These are phyloP conservation scores for Sceloporus undulatus DNA, from an alignment of 2,113 vertebrate genomes.

Conservation along the genomic window DNA sequence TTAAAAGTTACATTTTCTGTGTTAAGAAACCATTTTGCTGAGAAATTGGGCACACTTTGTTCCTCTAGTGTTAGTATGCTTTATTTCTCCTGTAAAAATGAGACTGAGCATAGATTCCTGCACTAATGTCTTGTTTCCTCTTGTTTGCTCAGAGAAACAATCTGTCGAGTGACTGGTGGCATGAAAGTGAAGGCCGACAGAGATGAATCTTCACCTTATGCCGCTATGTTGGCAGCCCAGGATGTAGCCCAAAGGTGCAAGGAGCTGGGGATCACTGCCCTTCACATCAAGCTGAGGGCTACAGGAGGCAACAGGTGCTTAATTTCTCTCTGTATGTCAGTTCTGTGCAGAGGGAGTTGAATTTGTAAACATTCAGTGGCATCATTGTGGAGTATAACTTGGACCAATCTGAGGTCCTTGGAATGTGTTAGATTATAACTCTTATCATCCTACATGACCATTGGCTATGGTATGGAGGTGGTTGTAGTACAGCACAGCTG, in stretches of 20 bases:
- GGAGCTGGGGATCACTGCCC: conserved; percentile 95
- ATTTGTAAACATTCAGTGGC: not conserved
- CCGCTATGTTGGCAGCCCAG: conserved; percentile 97
- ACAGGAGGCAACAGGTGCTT: conserved; percentile 92
- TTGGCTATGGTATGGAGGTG: too few relatives aligned
- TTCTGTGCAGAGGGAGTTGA: not conserved
- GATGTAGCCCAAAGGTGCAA: conserved; percentile 98
- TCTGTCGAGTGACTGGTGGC: conserved; percentile 96
- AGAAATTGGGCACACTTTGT: not conserved
- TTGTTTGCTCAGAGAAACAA: conserved; percentile 87
- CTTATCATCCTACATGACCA: too few relatives aligned
- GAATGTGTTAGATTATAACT: too few relatives aligned
- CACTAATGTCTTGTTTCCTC: not conserved
- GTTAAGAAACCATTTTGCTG: not conserved
- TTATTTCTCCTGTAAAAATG: not conserved
- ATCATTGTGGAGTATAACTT: not conserved
- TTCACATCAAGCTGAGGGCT: conserved; percentile 97
- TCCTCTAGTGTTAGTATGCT: not conserved
- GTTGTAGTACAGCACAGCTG: too few relatives aligned
- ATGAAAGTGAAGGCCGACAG: conserved; percentile 99
- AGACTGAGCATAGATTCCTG: not conserved
- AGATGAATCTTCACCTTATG: conserved; percentile 96
- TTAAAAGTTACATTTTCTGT: not conserved
- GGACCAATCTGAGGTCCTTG: too few relatives aligned
- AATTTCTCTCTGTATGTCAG: too few relatives aligned